These are phyloP conservation scores for Clupea harengus DNA, from an alignment of 2,113 vertebrate genomes.

Conservation along the genomic window DNA sequence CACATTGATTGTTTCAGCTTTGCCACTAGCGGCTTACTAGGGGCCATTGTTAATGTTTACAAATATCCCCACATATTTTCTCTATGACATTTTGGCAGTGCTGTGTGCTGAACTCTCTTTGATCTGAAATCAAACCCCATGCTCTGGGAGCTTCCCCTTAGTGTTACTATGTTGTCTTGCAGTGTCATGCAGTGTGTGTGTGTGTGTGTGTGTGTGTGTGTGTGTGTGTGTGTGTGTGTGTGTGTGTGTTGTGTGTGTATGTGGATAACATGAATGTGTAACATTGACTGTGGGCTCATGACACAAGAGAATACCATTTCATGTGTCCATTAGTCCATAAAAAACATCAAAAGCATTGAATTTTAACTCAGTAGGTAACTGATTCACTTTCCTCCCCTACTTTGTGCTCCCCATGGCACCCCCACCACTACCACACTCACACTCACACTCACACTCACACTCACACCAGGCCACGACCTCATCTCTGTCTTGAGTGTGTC, in stretches of 20 bases:
- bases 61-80: neutral
- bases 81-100: neutral
- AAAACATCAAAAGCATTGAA: slow-evolving; percentile 1
- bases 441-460: neutral
- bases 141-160: too few relatives aligned
- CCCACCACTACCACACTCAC: neutral
- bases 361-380: neutral
- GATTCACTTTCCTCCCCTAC: neutral
- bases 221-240: too few relatives aligned
- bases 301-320: neutral
- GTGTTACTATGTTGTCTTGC: neutral
- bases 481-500: neutral
- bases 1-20: slow-evolving; percentile 27
- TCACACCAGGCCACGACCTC: neutral
- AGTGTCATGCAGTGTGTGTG: neutral
- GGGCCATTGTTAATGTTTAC: neutral
- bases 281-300: neutral
- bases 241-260: too few relatives aligned
- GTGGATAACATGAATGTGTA: neutral
- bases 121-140: neutral
- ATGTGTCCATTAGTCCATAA: neutral
- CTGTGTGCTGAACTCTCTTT: neutral
- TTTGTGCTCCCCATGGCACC: neutral
- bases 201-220: too few relatives aligned
- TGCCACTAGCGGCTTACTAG: neutral